Evolutionary conservation across 2,113 vertebrate genomes (phyloP).

Genomic region (Tragelaphus scriptus): DNA sequence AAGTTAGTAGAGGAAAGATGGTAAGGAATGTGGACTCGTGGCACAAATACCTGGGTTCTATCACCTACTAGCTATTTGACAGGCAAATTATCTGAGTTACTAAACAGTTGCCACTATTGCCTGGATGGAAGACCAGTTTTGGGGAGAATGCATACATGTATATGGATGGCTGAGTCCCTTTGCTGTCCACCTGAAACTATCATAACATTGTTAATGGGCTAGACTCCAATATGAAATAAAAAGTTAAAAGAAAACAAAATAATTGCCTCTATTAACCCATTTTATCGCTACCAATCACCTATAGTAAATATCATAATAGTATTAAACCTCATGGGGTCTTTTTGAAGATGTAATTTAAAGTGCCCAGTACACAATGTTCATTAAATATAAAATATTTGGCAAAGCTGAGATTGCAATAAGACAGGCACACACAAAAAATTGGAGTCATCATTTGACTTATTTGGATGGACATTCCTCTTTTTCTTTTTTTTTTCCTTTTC

Average conservation of each 20-base stretch:
- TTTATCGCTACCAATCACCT: too few species aligned
- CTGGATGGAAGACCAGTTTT: background rate
- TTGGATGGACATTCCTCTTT: background rate
- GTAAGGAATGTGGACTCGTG: background rate
- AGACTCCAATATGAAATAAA: background rate
- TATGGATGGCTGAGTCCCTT: background rate
- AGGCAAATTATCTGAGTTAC: background rate
- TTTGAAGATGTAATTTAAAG: background rate
- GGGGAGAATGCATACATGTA: background rate
- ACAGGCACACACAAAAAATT: background rate
- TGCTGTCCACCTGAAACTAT: background rate
- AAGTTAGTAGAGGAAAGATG: rapidly evolving
- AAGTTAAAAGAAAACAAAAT: background rate
- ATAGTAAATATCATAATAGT: background rate
- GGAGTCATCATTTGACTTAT: background rate
- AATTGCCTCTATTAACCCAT: background rate
- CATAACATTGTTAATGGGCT: background rate
- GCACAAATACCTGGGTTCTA: background rate
- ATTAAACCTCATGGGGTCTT: background rate
- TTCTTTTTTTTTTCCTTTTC: background rate
- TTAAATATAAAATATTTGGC: background rate
- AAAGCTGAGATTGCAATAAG: background rate
- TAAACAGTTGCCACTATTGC: background rate
- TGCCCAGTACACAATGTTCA: background rate
- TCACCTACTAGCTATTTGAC: background rate